phyloP scores from a whole-genome alignment of 2,797 vertebrate genomes.

The Phrynocephalus forsythii region DNA sequence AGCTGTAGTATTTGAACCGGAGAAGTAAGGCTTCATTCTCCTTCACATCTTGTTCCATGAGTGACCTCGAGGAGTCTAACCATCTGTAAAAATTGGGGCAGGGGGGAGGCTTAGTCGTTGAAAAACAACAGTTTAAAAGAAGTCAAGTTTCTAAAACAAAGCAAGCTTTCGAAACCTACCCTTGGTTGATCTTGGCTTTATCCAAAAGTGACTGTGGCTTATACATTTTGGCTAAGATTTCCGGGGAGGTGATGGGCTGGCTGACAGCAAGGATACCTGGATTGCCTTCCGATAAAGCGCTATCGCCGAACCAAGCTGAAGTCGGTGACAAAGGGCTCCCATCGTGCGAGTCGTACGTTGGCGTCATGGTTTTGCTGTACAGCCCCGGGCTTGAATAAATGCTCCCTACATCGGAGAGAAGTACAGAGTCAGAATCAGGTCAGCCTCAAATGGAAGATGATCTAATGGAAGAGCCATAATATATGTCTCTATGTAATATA shows the following conservation, averaged over 20 bases:
- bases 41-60: slow-evolving; percentile 99
- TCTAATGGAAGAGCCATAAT: slow-evolving; percentile 29
- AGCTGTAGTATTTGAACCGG: slow-evolving; percentile 99
- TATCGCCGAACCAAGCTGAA: slow-evolving; percentile 98
- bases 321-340: slow-evolving; percentile 97
- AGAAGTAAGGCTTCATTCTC: slow-evolving; percentile 97
- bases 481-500: too few relatives aligned
- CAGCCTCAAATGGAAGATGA: slow-evolving; percentile 19
- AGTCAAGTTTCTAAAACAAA: neutral
- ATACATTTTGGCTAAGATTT: slow-evolving; percentile 95
- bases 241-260: slow-evolving; percentile 95
- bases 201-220: slow-evolving; percentile 97
- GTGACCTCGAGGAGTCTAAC: slow-evolving; percentile 97
- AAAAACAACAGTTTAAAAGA: neutral
- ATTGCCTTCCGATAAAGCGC: slow-evolving; percentile 97
- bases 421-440: slow-evolving; percentile 41
- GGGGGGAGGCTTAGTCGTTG: accelerated
- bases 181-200: slow-evolving; percentile 99
- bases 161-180: slow-evolving; percentile 81
- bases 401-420: slow-evolving; percentile 84
- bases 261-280: slow-evolving; percentile 97
- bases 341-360: slow-evolving; percentile 96
- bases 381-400: slow-evolving; percentile 98
- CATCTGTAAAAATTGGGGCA: slow-evolving; percentile 80
- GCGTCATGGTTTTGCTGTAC: slow-evolving; percentile 99